phyloP scores from a whole-genome alignment of 2,797 vertebrate species.

The Poecile montanus region DNA sequence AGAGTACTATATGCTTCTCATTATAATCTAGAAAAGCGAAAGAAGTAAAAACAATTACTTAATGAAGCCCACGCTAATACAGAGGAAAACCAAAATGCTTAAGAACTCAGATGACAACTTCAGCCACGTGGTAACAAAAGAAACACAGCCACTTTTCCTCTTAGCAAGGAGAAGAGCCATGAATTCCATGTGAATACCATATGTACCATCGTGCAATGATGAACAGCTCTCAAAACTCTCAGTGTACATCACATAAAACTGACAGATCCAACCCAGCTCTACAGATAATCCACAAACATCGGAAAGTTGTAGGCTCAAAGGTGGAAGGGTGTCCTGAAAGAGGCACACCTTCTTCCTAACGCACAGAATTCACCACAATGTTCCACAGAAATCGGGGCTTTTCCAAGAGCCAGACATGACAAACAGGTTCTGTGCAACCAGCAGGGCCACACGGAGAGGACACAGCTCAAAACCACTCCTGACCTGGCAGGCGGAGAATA shows the following conservation, averaged over 20 bases:
- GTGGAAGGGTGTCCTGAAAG: background rate
- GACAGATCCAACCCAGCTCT: background rate
- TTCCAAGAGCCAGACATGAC: background rate
- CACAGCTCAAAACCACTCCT: background rate
- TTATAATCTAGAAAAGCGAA: background rate
- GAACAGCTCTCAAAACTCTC: background rate
- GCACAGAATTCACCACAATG: background rate
- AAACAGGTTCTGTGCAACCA: background rate
- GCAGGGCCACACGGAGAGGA: background rate
- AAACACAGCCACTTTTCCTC: background rate
- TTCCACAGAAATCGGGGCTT: background rate
- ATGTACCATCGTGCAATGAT: background rate
- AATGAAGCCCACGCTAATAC: background rate
- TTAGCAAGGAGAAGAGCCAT: background rate
- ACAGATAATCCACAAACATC: background rate
- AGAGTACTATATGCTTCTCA: background rate
- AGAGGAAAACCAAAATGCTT: background rate
- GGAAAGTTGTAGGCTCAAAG: background rate
- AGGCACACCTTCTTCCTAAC: background rate
- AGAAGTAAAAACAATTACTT: background rate
- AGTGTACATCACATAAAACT: background rate
- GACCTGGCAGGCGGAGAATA: background rate
- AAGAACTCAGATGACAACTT: background rate
- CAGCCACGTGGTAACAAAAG: background rate
- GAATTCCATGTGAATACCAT: background rate